phyloP scores from a whole-genome alignment of 2,113 vertebrate species.

The human region DNA sequence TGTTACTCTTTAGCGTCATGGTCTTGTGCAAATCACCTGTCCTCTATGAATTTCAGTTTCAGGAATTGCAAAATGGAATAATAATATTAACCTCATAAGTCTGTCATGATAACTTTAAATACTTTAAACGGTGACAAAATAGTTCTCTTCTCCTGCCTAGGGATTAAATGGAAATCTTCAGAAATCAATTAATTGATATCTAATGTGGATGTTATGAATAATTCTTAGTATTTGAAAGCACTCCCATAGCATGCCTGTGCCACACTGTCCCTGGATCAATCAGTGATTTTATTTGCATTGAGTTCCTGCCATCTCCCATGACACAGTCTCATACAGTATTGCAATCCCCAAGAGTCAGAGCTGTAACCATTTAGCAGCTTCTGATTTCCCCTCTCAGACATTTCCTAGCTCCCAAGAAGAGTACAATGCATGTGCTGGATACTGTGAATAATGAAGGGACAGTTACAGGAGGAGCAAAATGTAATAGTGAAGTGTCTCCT shows the following conservation, averaged over 20 bases:
- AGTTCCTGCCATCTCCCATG: conserved; percentile 39
- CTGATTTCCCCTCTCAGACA: conserved; percentile 51
- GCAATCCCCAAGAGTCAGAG: conserved; percentile 25
- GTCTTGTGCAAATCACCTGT: not conserved
- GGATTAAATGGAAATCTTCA: conserved; percentile 15
- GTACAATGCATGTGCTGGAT: not conserved
- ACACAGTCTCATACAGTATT: not conserved
- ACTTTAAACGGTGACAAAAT: not conserved
- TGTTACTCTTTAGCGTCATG: not conserved
- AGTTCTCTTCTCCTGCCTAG: not conserved
- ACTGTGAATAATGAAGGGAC: not conserved
- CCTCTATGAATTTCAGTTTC: not conserved
- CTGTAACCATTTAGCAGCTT: conserved; percentile 32
- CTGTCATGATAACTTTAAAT: not conserved
- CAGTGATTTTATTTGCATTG: conserved; percentile 53
- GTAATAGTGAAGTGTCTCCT: not conserved
- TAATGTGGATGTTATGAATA: not conserved
- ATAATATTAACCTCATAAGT: not conserved
- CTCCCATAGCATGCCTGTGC: not conserved
- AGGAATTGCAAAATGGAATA: conserved; percentile 18
- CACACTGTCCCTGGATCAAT: not conserved
- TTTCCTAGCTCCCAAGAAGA: not conserved
- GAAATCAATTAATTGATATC: not conserved
- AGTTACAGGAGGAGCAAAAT: not conserved
- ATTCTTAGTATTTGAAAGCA: not conserved